Base-by-base conservation (phyloP, 1,140 invertebrate species). In the Cyclargus thomasi region DNA sequence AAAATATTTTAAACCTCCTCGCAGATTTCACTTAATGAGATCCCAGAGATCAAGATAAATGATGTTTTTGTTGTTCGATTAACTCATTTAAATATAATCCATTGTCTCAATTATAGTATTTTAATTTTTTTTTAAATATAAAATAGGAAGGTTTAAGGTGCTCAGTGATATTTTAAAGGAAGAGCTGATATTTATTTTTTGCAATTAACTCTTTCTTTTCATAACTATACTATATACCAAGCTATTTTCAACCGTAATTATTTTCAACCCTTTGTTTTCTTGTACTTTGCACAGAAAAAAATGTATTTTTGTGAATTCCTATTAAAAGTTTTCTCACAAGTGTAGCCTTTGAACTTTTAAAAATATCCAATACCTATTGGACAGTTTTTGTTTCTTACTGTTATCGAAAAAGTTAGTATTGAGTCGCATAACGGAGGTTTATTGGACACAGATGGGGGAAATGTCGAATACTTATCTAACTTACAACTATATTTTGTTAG, bases 351-450 rank as follows among this genome's bases (percentile, higher is more conserved):
- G 39, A 47, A 47, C 39, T 47, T 16, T 47, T 47, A 47, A 47
- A 47, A 47, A 47, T 47, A 47, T 47, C 39, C 39, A 47, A 47
- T 47, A 70, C 67, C 72, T 68, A 67, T 68, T 65, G 65, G 72
- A 71, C 70, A 74, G 70, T 74, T 77, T 75, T 77, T 75, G 68
- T 76, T 74, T 39, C 70, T 76, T 76, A 76, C 76, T 71, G 70
- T 79, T 79, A 78, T 79, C 71, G 74, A 76, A 78, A 79, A 79
- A 79, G 73, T 79, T 78, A 53, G 62, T 62, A 62, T 57, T 69
- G 57, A 29, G 47, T 63, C 67, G 70, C 65, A 72, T 74, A 72
- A 76, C 73, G 68, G 68, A 75, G 69, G 68, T 76, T 72, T 74
- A 72, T 76, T 71, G 71, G 63, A 69, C 70, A 74, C 70, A 73